These are phyloP conservation scores for Patella vulgata DNA, from an alignment of 1,140 invertebrate species.

Conservation along the genomic window DNA sequence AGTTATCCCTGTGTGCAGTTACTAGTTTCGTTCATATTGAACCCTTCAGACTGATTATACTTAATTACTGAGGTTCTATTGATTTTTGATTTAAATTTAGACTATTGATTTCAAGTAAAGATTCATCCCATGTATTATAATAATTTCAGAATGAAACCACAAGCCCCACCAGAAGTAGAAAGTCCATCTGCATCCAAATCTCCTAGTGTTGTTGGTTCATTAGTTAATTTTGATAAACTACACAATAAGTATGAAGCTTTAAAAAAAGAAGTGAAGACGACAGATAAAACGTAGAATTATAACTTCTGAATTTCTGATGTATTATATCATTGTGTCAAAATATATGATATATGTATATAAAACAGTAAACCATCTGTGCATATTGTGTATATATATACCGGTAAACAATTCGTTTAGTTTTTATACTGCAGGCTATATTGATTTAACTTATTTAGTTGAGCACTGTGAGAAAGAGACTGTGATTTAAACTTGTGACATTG, in stretches of 20 bases:
- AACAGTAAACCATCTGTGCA: too few relatives aligned
- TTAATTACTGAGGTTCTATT: neutral
- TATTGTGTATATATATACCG: too few relatives aligned
- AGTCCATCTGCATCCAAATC: conserved; percentile 15
- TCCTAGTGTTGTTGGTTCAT: conserved; percentile 25
- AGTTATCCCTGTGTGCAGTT: too few relatives aligned
- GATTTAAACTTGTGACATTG: too few relatives aligned
- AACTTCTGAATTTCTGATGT: too few relatives aligned
- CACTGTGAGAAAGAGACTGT: too few relatives aligned
- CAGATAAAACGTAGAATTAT: neutral
- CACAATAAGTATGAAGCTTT: conserved; percentile 38
- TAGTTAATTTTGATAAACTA: conserved; percentile 44
- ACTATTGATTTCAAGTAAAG: conserved; percentile 2
- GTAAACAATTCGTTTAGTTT: too few relatives aligned
- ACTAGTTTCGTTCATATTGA: too few relatives aligned
- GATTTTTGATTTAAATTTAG: neutral
- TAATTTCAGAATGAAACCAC: conserved; percentile 9
- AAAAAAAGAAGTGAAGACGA: conserved; percentile 21
- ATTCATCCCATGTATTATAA: neutral
- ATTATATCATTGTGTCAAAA: too few relatives aligned
- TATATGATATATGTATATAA: too few relatives aligned
- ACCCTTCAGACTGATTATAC: neutral
- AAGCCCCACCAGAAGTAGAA: neutral
- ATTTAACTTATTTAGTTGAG: too few relatives aligned
- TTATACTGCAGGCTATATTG: too few relatives aligned